Conservation (phyloP, 2,888 invertebrate species). For the Cyclophora albipunctata region DNA sequence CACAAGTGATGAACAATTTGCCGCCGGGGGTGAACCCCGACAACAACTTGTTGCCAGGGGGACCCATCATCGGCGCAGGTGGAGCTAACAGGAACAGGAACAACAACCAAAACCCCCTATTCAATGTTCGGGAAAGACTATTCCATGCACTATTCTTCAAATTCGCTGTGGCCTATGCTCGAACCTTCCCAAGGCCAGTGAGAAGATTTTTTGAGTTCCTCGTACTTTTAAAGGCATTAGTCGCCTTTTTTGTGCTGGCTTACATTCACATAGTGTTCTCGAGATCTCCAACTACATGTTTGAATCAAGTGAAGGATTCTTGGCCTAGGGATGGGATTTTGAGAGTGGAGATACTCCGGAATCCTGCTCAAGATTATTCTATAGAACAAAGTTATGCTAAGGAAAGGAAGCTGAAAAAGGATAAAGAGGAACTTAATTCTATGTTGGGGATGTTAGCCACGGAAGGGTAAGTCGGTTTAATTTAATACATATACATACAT, state of each 20-base stretch:
- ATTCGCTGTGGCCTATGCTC: constrained; percentile 92
- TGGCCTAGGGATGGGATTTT: constrained; percentile 98
- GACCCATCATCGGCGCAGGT: constrained; percentile 65
- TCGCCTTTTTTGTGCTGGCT: constrained; percentile 91
- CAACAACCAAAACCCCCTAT: constrained; percentile 83
- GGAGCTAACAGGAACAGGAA: constrained; percentile 71
- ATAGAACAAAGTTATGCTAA: constrained; percentile 90
- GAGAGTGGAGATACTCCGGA: constrained; percentile 89
- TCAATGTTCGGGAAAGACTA: constrained; percentile 91
- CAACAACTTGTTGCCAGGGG: constrained; percentile 70
- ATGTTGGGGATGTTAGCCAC: constrained; percentile 79
- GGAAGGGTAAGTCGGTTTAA: constrained; percentile 73
- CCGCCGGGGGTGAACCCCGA: constrained; percentile 70
- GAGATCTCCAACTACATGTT: constrained; percentile 92
- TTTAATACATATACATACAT: too few relatives aligned
- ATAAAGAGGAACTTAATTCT: constrained; percentile 75
- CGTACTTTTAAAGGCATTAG: constrained; percentile 83
- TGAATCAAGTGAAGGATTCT: constrained; percentile 88
- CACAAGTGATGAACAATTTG: constrained; percentile 55
- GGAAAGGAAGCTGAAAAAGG: constrained; percentile 82
- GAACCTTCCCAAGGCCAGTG: constrained; percentile 89
- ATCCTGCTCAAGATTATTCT: constrained; percentile 82
- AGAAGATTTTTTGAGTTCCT: constrained; percentile 89
- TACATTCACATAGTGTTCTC: constrained; percentile 98
- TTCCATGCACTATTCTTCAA: constrained; percentile 97